These are phyloP conservation scores for Salpingus planirostris DNA, from an alignment of 2,888 invertebrate species.

Conservation along the genomic window DNA sequence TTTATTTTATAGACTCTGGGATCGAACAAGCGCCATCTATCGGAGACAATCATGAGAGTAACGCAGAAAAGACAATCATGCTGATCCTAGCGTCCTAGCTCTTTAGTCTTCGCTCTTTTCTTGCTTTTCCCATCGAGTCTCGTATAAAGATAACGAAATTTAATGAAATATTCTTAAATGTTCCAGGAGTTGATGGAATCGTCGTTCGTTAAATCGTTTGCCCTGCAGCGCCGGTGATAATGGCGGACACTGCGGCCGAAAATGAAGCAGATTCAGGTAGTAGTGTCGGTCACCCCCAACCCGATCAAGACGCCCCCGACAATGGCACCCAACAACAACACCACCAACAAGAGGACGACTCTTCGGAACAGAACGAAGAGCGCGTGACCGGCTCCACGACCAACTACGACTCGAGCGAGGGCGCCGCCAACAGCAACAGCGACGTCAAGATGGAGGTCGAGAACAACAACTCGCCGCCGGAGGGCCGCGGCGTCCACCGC, in stretches of 20 bases:
- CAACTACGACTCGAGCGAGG: conserved; percentile 51
- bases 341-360: conserved; percentile 43
- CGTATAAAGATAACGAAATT: not conserved
- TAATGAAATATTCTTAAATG: not conserved
- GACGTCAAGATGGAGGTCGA: conserved; percentile 42
- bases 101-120: no score
- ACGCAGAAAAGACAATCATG: no score
- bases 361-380: conserved; percentile 44
- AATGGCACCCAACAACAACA: no score
- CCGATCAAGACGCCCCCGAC: conserved; percentile 22
- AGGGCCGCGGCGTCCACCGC: conserved; percentile 58
- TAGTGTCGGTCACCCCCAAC: no score
- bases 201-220: conserved; percentile 7
- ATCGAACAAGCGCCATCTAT: no score
- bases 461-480: conserved; percentile 41
- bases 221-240: conserved; percentile 31
- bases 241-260: conserved; percentile 40
- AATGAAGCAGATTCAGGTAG: conserved; percentile 42
- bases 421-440: conserved; percentile 40
- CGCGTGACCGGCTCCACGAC: conserved; percentile 43
- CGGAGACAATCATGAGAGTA: no score
- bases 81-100: no score
- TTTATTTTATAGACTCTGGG: no score
- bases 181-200: conserved; percentile 33
- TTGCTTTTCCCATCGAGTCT: not conserved